Evolutionary conservation across 2,113 vertebrate species (phyloP), one percentile per base, ranked within the genome.

Genomic region (Equus przewalskii): DNA sequence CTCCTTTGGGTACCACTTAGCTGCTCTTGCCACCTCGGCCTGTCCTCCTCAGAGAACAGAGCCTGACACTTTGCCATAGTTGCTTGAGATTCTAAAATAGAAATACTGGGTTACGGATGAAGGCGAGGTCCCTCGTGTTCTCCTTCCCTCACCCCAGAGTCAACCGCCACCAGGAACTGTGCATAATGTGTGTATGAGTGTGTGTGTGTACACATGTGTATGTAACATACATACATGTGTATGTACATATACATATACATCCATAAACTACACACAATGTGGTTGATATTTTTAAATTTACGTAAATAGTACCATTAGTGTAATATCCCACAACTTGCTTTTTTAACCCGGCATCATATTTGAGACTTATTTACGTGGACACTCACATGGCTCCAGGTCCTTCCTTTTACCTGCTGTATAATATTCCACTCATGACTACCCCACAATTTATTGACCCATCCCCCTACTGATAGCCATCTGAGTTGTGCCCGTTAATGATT

Each of bases 341-440:
- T 65, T 79, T 65, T 33, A 80, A 36, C 78, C 72, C 12, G 2
- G 7, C 10, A 0, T 7, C 1, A 6, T 24, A 33, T 28, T 79
- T 70, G 56, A 10, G 56, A 46, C 78, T 81, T 44, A 51, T 41
- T 79, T 72, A 28, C 80, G 30, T 28, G 0, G 21, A 36, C 1
- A 10, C 19, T 28, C 64, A 70, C 26, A 21, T 0, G 21, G n/a
- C 26, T 33, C 11, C 6, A 5, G n/a, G 4, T 4, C 0, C 0
- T 3, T n/a, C 56, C 33, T 97, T 83, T 90, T 46, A 16, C 21
- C 64, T 14, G 6, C 22, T n/a, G 18, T 44, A 8, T 79, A 58
- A 56, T 69, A 24, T 30, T 70, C 26, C 7, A 54, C 26, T 13
- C 7, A 1, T 5, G 22, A 0, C 54, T 10, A 4, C 1, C 4